Percentiles rank a stretch among this genome's conserved stretches.
Evolutionary conservation across 2,797 vertebrate species (phyloP).

Genomic region (Lepilemur ruficaudatus): DNA sequence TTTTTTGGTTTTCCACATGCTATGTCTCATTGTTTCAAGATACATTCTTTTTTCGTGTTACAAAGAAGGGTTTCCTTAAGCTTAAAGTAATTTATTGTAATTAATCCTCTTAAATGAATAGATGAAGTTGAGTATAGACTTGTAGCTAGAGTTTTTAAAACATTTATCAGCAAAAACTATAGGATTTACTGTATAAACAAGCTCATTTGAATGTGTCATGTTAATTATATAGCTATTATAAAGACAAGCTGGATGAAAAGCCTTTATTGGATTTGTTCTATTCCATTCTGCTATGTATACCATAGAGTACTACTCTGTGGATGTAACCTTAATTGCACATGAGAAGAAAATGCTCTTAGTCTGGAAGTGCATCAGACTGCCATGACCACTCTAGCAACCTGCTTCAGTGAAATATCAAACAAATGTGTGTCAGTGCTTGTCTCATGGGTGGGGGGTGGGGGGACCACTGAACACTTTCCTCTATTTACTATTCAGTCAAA

Average conservation of each 20-base stretch:
- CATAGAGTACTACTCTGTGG: neutral
- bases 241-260: slow-evolving; percentile 17
- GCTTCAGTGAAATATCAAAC: neutral
- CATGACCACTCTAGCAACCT: neutral
- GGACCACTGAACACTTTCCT: neutral
- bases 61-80: slow-evolving; percentile 21
- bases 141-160: slow-evolving; percentile 13
- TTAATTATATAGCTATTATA: slow-evolving; percentile 42
- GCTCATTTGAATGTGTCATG: slow-evolving; percentile 33
- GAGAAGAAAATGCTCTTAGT: slow-evolving; percentile 43
- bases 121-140: neutral
- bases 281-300: neutral
- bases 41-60: slow-evolving; percentile 29
- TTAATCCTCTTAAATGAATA: slow-evolving; percentile 51
- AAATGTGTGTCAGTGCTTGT: neutral
- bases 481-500: slow-evolving; percentile 25
- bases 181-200: slow-evolving; percentile 52
- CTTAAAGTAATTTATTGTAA: slow-evolving; percentile 18
- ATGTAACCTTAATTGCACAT: slow-evolving; percentile 4
- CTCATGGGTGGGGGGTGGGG: neutral
- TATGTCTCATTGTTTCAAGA: slow-evolving; percentile 33
- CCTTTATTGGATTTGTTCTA: slow-evolving; percentile 9
- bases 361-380: neutral
- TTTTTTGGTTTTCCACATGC: neutral
- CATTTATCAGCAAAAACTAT: slow-evolving; percentile 30